These are phyloP conservation scores for Protosalanx chinensis DNA, from an alignment of 2,797 vertebrate species.

Conservation along the genomic window DNA sequence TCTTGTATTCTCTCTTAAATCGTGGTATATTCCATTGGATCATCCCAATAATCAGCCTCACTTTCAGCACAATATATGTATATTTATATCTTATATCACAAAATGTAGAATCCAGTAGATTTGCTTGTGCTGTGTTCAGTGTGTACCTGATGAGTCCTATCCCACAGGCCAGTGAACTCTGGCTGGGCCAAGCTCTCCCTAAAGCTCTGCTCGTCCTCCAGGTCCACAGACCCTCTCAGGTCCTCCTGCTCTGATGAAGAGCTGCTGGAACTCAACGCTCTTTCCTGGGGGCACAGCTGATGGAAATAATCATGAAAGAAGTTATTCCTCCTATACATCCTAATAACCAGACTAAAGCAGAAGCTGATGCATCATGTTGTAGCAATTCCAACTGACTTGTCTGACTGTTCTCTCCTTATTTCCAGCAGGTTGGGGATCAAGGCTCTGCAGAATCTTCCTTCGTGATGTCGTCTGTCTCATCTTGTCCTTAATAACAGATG, in stretches of 20 bases:
- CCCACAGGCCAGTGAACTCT: slow-evolving; percentile 84
- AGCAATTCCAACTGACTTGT: slow-evolving; percentile 45
- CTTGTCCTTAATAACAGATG: slow-evolving; percentile 10
- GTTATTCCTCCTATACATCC: not conserved
- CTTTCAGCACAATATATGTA: no score
- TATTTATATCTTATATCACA: no score
- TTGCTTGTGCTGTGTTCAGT: not conserved
- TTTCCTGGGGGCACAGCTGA: slow-evolving; percentile 30
- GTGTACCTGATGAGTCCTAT: slow-evolving; percentile 60
- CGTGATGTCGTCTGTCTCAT: slow-evolving; percentile 33
- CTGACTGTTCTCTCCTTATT: slow-evolving; percentile 31
- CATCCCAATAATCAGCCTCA: no score
- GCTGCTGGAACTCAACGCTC: slow-evolving; percentile 32
- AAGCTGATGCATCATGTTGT: not conserved
- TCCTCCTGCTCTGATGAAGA: slow-evolving; percentile 45
- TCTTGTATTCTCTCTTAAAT: no score
- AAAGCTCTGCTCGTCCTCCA: slow-evolving; percentile 24
- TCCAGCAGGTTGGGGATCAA: slow-evolving; percentile 48
- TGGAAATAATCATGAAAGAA: no score
- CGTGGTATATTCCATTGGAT: no score
- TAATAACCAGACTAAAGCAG: not conserved
- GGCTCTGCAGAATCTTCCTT: slow-evolving; percentile 59
- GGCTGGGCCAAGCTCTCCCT: slow-evolving; percentile 70
- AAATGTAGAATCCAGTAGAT: not conserved
- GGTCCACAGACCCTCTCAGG: slow-evolving; percentile 19